Evolutionary conservation across 2,888 invertebrate genomes (phyloP).

Genomic region (Patella caerulea): DNA sequence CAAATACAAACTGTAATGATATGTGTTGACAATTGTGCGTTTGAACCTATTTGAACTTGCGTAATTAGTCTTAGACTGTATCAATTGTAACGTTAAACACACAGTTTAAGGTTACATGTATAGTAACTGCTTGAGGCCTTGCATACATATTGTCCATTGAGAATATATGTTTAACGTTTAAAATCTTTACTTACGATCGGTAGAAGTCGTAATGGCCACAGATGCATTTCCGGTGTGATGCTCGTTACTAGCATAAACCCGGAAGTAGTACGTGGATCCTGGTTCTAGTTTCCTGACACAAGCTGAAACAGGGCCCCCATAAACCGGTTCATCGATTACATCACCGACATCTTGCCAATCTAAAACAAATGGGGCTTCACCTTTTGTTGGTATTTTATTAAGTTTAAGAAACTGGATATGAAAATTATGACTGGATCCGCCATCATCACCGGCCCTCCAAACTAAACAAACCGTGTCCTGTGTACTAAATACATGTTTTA

Average conservation of each 20-base stretch:
- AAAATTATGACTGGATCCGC: not conserved
- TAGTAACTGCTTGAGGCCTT: too few relatives aligned
- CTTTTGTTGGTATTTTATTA: not conserved
- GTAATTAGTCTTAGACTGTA: too few relatives aligned
- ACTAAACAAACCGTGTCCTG: not conserved
- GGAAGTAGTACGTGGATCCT: not conserved
- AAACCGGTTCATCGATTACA: not conserved
- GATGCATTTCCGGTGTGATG: conserved; percentile 1
- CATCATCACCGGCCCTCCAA: conserved; percentile 9
- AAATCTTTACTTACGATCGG: not conserved
- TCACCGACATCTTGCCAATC: not conserved
- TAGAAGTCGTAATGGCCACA: not conserved
- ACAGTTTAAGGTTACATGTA: too few relatives aligned
- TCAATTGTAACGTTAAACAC: too few relatives aligned
- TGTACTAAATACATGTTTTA: not conserved
- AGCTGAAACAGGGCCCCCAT: not conserved
- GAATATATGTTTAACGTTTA: not conserved
- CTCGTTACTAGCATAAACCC: not conserved
- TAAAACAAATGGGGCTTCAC: not conserved
- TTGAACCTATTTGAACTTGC: too few relatives aligned
- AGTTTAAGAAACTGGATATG: not conserved
- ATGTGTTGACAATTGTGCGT: too few relatives aligned
- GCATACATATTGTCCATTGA: too few relatives aligned
- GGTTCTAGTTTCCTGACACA: not conserved
- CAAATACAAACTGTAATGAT: too few relatives aligned